Conservation (phyloP, 2,888 invertebrate genomes). For the Diarsia mendica region DNA sequence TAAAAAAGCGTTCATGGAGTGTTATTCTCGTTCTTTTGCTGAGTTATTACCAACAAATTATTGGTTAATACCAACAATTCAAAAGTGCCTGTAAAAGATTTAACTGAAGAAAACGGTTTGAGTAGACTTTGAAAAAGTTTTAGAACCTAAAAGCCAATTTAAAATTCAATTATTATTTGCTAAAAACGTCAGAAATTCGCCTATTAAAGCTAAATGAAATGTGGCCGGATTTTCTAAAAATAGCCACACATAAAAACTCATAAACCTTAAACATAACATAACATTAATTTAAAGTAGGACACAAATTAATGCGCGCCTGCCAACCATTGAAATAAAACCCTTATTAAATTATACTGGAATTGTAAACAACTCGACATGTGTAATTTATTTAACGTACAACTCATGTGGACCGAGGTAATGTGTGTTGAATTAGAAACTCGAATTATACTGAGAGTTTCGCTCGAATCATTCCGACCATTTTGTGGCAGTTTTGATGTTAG, state of each 20-base stretch:
- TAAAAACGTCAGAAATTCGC: not conserved
- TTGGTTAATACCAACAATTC: too few species aligned
- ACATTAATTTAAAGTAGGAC: conserved; percentile 38
- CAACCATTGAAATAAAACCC: conserved; percentile 69
- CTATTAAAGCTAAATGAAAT: not conserved
- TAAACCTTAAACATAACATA: conserved; percentile 33
- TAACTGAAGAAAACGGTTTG: not conserved
- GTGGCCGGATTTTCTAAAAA: not conserved
- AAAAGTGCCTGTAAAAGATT: too few species aligned
- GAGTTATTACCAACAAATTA: too few species aligned
- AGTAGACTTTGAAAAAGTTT: not conserved
- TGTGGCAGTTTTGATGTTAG: conserved; percentile 43
- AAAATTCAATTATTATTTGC: not conserved
- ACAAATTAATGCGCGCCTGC: conserved; percentile 53
- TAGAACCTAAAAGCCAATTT: not conserved
- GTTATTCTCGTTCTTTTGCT: not conserved
- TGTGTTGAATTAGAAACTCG: conserved; percentile 57
- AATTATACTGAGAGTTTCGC: conserved; percentile 41
- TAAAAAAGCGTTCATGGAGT: too few species aligned
- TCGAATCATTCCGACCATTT: conserved; percentile 44
- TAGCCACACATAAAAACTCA: conserved; percentile 7
- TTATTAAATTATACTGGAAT: conserved; percentile 67
- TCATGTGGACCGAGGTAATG: conserved; percentile 59
- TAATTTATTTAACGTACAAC: conserved; percentile 66
- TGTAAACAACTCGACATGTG: conserved; percentile 63